Evolutionary conservation across 64 coral and sea anemone species (phyloP), one percentile per base, ranked within the genome.

Genomic region (Montipora foliosa): DNA sequence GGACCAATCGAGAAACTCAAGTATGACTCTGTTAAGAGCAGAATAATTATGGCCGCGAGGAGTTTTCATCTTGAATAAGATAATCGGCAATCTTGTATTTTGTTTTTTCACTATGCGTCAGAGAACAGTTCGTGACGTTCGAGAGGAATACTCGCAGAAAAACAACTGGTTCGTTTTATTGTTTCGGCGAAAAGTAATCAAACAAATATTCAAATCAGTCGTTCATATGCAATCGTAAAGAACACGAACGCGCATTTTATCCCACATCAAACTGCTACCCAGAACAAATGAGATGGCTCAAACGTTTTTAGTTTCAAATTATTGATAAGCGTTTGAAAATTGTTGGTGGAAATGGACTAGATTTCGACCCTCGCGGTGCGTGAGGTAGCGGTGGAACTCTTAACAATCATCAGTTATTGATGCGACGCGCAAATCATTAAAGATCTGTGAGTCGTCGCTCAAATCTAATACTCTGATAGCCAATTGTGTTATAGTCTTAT

Each of bases 11-110:
- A 14, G 6, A 25, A 70, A 62, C 4, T 70, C 11, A 45, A 86
- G 37, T 11, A 47, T 24, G 82, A 86, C 48, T 70, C 37, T 70
- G 67, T 47, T 70, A 67, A 8, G 44, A 69, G 68, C 21, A 37
- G 64, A 49, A 71, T 71, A 86, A 86, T 70, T 16, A 51, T 86
- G 8, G 49, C 64, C 66, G 16, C 82, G 37, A 69, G 66, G 64
- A 50, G 0, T 70, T 50, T 67, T 70, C 71, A 71, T 86, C 64
- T 86, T 45, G 8, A 71, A 11, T 3, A 9, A 72, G 37, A 68
- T 72, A 71, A 86, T 49, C 66, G 66, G 11, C 44, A 45, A 45
- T 82, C 80, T 44, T 15, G 44, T 71, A 11, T 64, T 71, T 24
- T 66, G 14, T 37, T 37, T 37, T 37, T 37, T 37, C 37, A 37